These are phyloP conservation scores for Rhopilema esculentum DNA, from an alignment of 30 jellyfish, hydroid and myxozoan species.

Conservation along the genomic window DNA sequence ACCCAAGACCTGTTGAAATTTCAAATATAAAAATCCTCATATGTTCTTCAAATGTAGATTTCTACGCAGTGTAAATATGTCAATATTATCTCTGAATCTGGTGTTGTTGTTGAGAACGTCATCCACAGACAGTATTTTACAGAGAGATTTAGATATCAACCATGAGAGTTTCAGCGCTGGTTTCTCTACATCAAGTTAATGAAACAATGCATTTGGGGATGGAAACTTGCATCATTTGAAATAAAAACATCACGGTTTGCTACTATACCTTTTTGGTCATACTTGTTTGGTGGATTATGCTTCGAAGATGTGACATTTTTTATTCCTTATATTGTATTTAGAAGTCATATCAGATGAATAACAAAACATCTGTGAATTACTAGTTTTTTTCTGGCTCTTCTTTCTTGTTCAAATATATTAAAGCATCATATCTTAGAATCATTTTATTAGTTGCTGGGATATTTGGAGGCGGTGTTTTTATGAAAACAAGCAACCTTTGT, in stretches of 20 bases:
- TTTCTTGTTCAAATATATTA: too few relatives aligned
- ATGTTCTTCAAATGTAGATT: neutral
- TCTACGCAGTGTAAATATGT: constrained; percentile 39
- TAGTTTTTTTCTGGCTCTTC: neutral
- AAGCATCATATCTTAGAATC: too few relatives aligned
- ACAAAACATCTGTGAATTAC: neutral
- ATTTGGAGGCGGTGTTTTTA: too few relatives aligned
- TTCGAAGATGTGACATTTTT: neutral
- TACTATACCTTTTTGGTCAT: neutral
- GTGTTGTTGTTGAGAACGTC: neutral
- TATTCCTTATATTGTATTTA: neutral
- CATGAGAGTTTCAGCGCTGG: neutral
- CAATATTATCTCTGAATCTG: constrained; percentile 11
- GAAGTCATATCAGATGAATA: neutral
- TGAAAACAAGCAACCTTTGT: too few relatives aligned
- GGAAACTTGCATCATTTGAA: neutral
- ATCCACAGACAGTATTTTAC: neutral
- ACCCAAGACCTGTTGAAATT: constrained; percentile 39
- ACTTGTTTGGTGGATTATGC: neutral
- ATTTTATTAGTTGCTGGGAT: too few relatives aligned
- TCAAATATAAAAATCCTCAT: neutral
- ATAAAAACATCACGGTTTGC: neutral
- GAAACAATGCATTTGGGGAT: neutral
- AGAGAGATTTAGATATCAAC: neutral
- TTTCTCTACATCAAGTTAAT: neutral